Conservation (phyloP, 2,888 invertebrate genomes). For the Sphaerophoria taeniata region DNA sequence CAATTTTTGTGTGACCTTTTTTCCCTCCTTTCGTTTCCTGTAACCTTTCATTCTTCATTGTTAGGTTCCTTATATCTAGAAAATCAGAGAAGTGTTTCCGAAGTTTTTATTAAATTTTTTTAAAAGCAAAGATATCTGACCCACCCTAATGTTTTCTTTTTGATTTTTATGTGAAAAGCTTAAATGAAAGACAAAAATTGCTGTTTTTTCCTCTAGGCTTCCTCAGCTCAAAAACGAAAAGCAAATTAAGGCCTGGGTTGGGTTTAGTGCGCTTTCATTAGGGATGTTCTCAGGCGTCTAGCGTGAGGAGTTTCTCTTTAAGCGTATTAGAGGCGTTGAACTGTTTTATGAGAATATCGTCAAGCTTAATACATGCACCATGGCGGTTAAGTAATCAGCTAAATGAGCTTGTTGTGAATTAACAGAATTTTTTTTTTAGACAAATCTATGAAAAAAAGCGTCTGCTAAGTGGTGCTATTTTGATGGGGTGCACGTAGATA, state of each 20-base stretch:
- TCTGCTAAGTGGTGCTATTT: too few species aligned
- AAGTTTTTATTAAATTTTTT: too few species aligned
- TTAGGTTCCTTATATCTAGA: neutral
- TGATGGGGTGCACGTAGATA: too few species aligned
- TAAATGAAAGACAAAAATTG: slow-evolving; percentile 68
- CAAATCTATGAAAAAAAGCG: neutral
- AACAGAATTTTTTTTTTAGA: neutral
- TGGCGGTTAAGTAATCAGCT: slow-evolving; percentile 53
- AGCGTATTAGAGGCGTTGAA: slow-evolving; percentile 56
- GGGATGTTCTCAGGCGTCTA: slow-evolving; percentile 48
- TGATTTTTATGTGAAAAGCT: slow-evolving; percentile 53
- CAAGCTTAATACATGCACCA: neutral
- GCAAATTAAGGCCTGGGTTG: slow-evolving; percentile 33
- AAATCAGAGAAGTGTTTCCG: too few species aligned
- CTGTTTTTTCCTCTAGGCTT: slow-evolving; percentile 42
- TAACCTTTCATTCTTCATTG: neutral
- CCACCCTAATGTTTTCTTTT: too few species aligned
- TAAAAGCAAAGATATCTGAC: too few species aligned
- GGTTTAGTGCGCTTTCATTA: slow-evolving; percentile 56
- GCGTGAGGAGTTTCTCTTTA: slow-evolving; percentile 28
- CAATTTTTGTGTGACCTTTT: too few species aligned
- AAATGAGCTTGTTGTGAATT: slow-evolving; percentile 50
- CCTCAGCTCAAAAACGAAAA: slow-evolving; percentile 6
- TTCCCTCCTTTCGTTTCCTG: neutral
- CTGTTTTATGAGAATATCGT: slow-evolving; percentile 42